Percentiles rank a stretch among this genome's conserved stretches.
These are phyloP conservation scores for Hydractinia symbiolongicarpus DNA, from an alignment of 30 jellyfish, hydroid and myxozoan species.

Conservation along the genomic window DNA sequence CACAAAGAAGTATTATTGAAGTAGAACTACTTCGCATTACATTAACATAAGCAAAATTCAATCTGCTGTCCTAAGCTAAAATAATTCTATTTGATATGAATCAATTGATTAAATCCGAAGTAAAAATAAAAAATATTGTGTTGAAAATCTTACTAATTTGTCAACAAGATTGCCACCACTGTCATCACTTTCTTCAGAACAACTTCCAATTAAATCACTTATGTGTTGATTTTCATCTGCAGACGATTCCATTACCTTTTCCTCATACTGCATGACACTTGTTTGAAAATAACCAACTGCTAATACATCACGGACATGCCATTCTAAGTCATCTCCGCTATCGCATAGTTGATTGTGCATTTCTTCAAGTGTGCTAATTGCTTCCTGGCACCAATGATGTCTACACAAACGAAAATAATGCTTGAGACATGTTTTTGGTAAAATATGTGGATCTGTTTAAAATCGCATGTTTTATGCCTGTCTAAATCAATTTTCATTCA, in stretches of 20 bases:
- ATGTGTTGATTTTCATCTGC: neutral
- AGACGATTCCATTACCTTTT: neutral
- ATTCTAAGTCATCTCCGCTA: neutral
- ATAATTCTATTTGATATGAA: too few species aligned
- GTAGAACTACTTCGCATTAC: too few species aligned
- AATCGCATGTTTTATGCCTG: too few species aligned
- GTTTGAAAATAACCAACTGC: slow-evolving; percentile 20
- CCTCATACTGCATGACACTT: slow-evolving; percentile 28
- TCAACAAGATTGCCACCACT: neutral
- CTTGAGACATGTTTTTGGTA: neutral
- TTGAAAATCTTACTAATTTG: too few species aligned
- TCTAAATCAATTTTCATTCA: too few species aligned
- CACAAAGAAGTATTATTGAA: too few species aligned
- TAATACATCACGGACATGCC: slow-evolving; percentile 20
- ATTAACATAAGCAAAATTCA: too few species aligned
- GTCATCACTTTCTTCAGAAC: neutral
- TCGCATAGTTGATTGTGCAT: slow-evolving; percentile 20
- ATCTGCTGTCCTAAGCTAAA: too few species aligned
- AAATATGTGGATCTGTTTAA: too few species aligned
- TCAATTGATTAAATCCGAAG: too few species aligned
- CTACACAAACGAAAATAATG: neutral
- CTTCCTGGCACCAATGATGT: slow-evolving; percentile 22
- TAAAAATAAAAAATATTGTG: too few species aligned
- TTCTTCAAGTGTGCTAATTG: slow-evolving; percentile 18
- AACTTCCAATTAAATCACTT: neutral